Percentiles rank a stretch among this genome's conserved stretches.
Evolutionary conservation across 2,797 vertebrate species (phyloP).

Genomic region (Melanotaenia nigrans): DNA sequence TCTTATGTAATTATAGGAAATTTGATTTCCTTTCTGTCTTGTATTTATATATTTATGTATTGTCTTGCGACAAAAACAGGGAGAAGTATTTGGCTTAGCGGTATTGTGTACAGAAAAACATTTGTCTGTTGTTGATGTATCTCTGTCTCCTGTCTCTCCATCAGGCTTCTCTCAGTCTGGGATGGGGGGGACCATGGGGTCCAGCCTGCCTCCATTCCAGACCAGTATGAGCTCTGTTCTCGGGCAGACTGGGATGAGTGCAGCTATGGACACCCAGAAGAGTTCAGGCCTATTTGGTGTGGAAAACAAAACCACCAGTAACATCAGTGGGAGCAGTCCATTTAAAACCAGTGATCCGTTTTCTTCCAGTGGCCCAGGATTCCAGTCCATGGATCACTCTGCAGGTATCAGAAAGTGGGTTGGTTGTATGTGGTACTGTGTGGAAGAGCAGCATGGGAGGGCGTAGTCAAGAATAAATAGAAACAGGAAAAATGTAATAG

Average conservation of each 20-base stretch:
- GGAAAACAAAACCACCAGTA: slow-evolving; percentile 72
- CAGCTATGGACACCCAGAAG: slow-evolving; percentile 75
- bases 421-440: slow-evolving; percentile 36
- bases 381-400: slow-evolving; percentile 66
- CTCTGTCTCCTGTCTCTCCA: slow-evolving; percentile 30
- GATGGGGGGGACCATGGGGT: slow-evolving; percentile 66
- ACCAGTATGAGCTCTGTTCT: slow-evolving; percentile 67
- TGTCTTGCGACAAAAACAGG: background rate
- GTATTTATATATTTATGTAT: background rate
- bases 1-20: background rate
- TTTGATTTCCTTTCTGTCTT: background rate
- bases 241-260: slow-evolving; percentile 58
- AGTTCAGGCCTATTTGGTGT: slow-evolving; percentile 65
- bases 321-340: slow-evolving; percentile 57
- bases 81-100: background rate
- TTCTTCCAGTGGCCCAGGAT: slow-evolving; percentile 58
- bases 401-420: slow-evolving; percentile 69
- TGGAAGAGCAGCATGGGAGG: slow-evolving; percentile 7
- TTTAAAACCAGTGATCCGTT: slow-evolving; percentile 66
- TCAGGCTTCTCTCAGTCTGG: slow-evolving; percentile 81
- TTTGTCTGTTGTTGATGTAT: slow-evolving; percentile 22
- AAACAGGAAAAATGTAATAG: background rate
- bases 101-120: background rate
- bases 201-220: slow-evolving; percentile 76
- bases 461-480: slow-evolving; percentile 11